phyloP scores from a whole-genome alignment of 1,140 invertebrate genomes.

The Aradophagus sp. region DNA sequence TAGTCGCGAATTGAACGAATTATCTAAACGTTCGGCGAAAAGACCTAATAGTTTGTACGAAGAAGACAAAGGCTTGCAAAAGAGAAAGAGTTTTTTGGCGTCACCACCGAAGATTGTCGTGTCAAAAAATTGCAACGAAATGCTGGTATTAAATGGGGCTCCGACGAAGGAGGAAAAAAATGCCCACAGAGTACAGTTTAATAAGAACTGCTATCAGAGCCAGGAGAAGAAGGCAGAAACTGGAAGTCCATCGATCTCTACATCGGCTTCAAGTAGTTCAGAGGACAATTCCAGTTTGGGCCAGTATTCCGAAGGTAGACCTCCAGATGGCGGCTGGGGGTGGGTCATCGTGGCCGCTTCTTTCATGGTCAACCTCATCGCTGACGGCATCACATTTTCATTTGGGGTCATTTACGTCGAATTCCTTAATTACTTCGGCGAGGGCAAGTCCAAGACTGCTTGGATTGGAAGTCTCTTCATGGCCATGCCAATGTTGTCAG shows the following conservation, averaged over 20 bases:
- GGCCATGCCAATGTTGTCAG: constrained; percentile 91
- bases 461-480: constrained; percentile 93
- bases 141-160: constrained; percentile 62
- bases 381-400: constrained; percentile 95
- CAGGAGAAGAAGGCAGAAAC: constrained; percentile 61
- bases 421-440: constrained; percentile 88
- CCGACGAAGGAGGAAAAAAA: constrained; percentile 70
- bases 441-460: constrained; percentile 89
- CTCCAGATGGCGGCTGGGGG: constrained; percentile 86
- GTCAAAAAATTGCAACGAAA: constrained; percentile 60
- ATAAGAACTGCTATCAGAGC: constrained; percentile 64
- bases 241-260: constrained; percentile 70
- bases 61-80: constrained; percentile 43
- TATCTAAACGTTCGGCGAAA: constrained; percentile 42
- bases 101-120: constrained; percentile 55
- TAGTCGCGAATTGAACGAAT: constrained; percentile 57
- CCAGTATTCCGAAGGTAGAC: constrained; percentile 78
- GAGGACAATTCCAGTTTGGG: constrained; percentile 79
- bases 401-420: constrained; percentile 93
- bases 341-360: constrained; percentile 89
- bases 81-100: constrained; percentile 51
- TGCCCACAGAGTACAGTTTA: constrained; percentile 78
- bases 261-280: constrained; percentile 72
- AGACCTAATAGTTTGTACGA: constrained; percentile 60
- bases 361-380: constrained; percentile 93